Percentiles rank a stretch among this genome's conserved stretches.
Conservation (phyloP, 2,113 vertebrate species). For the Periophthalmodon schlosseri region DNA sequence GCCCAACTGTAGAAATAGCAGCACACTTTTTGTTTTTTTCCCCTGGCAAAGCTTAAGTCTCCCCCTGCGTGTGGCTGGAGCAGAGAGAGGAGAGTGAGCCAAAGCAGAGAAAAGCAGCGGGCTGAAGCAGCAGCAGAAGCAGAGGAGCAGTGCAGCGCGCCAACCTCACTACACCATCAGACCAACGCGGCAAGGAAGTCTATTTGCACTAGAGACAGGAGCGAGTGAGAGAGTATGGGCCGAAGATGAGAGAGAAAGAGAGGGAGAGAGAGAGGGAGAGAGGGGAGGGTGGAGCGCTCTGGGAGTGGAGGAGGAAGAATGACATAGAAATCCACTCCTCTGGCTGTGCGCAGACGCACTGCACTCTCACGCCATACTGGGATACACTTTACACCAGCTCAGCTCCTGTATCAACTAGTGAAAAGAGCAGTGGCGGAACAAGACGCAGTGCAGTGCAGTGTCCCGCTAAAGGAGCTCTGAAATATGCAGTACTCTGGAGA, state of each 20-base stretch:
- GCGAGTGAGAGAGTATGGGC: slow-evolving; percentile 44
- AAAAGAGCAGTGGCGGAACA: slow-evolving; percentile 44
- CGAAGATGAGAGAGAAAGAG: slow-evolving; percentile 49
- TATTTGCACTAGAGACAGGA: slow-evolving; percentile 72
- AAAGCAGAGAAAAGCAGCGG: slow-evolving; percentile 65
- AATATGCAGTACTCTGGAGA: slow-evolving; percentile 54
- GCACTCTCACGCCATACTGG: slow-evolving; percentile 62
- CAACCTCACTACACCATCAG: slow-evolving; percentile 79
- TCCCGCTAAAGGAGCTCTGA: slow-evolving; percentile 47
- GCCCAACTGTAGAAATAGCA: slow-evolving; percentile 85
- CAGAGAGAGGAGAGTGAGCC: slow-evolving; percentile 73
- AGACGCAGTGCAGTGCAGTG: slow-evolving; percentile 26
- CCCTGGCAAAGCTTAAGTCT: slow-evolving; percentile 75
- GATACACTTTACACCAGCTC: slow-evolving; percentile 53
- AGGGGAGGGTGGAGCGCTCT: slow-evolving; percentile 57
- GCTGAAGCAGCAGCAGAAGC: slow-evolving; percentile 65
- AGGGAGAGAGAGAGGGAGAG: slow-evolving; percentile 52
- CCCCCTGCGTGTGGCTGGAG: slow-evolving; percentile 79
- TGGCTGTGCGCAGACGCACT: slow-evolving; percentile 74
- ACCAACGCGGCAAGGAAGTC: slow-evolving; percentile 77
- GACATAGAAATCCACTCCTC: slow-evolving; percentile 77
- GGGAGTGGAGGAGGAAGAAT: slow-evolving; percentile 64
- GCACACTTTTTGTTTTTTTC: slow-evolving; percentile 59
- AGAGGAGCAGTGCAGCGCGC: slow-evolving; percentile 79
- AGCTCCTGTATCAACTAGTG: slow-evolving; percentile 60